Conservation (phyloP, 2,113 vertebrate species). For the Uria aalge region DNA sequence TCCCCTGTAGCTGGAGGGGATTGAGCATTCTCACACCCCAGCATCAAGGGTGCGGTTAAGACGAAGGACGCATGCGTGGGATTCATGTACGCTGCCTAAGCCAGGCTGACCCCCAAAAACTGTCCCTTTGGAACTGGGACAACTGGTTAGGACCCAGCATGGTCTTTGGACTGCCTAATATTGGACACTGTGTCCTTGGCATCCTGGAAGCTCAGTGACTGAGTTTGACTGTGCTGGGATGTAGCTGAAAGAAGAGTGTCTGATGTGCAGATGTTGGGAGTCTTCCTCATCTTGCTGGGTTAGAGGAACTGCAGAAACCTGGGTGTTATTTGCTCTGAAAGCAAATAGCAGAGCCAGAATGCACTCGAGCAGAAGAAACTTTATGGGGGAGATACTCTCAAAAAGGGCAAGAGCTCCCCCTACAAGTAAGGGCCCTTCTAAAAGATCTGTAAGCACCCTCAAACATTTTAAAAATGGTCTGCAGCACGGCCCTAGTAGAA, state of each 20-base stretch:
- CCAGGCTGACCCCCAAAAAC: not conserved
- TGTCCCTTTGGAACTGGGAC: not conserved
- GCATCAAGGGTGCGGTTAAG: constrained; percentile 35
- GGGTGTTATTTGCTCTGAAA: not conserved
- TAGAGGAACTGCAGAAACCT: not conserved
- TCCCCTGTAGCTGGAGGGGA: constrained; percentile 60
- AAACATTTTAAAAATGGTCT: not conserved
- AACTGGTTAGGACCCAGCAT: no score
- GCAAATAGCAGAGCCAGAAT: not conserved
- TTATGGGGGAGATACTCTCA: not conserved
- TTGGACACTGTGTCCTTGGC: not conserved
- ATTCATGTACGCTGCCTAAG: not conserved
- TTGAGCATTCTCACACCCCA: constrained; percentile 57
- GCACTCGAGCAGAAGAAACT: not conserved
- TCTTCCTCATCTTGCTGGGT: not conserved
- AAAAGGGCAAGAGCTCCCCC: not conserved
- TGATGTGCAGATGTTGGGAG: not conserved
- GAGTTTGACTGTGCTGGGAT: not conserved
- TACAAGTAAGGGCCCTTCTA: not conserved
- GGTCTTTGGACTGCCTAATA: not conserved
- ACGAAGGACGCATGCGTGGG: constrained; percentile 27
- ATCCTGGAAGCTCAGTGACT: not conserved
- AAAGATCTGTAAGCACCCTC: not conserved
- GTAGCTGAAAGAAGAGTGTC: not conserved
- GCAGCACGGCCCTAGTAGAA: not conserved